A percentile compares a stretch with the other conserved stretches of the same genome.
Evolutionary conservation across 2,113 vertebrate species (phyloP).

Genomic region (Turdus rufiventris): DNA sequence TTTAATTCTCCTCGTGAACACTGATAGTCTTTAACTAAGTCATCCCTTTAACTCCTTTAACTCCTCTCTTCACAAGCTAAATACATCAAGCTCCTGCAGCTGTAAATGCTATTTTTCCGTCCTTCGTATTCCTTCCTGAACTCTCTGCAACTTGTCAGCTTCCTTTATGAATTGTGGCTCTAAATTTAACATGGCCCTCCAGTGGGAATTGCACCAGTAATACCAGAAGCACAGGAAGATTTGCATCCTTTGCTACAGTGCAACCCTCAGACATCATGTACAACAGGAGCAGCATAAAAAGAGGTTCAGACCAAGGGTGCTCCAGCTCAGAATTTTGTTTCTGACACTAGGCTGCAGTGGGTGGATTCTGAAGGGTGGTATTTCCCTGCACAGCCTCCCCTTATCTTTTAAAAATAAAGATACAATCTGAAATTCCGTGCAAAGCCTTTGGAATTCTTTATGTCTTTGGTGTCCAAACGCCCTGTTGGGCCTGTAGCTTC

Average conservation of each 20-base stretch:
- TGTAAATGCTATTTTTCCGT: background rate
- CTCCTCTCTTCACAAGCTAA: background rate
- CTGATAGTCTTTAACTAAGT: background rate
- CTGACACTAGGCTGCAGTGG: background rate
- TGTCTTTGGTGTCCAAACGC: background rate
- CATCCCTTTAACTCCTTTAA: background rate
- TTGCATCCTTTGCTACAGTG: background rate
- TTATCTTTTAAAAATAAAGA: background rate
- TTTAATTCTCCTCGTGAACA: background rate
- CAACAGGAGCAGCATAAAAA: background rate
- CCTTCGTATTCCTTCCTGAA: background rate
- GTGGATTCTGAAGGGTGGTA: background rate
- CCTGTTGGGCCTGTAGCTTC: background rate
- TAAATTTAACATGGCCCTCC: background rate
- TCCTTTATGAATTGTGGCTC: background rate
- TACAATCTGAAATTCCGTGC: background rate
- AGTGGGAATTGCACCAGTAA: background rate
- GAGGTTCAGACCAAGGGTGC: background rate
- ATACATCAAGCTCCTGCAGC: background rate
- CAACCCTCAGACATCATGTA: background rate
- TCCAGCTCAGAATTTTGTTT: background rate
- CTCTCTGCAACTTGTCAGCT: background rate
- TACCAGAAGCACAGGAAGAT: background rate
- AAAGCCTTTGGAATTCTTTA: background rate
- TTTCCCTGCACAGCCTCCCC: background rate